A percentile compares a stretch with the other conserved stretches of the same genome.
Conservation (phyloP, 2,113 vertebrate genomes). For the Toxostoma redivivum region DNA sequence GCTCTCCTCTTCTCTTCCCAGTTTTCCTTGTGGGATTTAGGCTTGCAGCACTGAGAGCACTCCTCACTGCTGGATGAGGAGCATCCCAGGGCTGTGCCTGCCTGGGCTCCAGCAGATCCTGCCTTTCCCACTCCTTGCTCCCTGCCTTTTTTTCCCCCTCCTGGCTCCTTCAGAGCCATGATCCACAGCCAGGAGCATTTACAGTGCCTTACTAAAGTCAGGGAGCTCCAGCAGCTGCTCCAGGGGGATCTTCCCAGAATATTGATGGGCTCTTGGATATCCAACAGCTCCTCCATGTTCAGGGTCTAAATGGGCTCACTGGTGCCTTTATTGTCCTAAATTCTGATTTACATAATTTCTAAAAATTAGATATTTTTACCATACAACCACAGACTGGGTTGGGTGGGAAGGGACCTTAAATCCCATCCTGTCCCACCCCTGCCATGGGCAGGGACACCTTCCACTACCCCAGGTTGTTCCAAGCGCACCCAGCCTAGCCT, state of each 20-base stretch:
- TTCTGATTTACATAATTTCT: rapidly evolving
- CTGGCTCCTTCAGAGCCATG: rapidly evolving
- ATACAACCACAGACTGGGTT: not conserved
- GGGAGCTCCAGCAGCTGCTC: not conserved
- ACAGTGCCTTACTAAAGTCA: rapidly evolving
- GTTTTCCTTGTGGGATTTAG: not conserved
- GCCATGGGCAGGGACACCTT: not conserved
- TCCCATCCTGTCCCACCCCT: not conserved
- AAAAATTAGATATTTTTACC: not conserved
- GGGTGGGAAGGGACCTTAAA: not conserved
- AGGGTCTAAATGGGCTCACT: not conserved
- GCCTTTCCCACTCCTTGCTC: not conserved
- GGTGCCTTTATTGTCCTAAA: not conserved
- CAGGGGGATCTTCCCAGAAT: not conserved
- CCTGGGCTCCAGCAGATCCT: not conserved
- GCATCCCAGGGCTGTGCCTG: not conserved
- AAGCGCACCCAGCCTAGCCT: rapidly evolving
- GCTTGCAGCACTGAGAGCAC: rapidly evolving
- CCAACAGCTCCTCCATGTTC: not conserved
- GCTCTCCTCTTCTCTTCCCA: not conserved
- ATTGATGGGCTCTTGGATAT: rapidly evolving
- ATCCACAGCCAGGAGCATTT: not conserved
- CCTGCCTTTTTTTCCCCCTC: not conserved
- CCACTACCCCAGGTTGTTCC: not conserved
- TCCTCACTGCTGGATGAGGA: not conserved